Evolutionary conservation across 2,888 invertebrate species (phyloP).

Genomic region (Agrotis puta): DNA sequence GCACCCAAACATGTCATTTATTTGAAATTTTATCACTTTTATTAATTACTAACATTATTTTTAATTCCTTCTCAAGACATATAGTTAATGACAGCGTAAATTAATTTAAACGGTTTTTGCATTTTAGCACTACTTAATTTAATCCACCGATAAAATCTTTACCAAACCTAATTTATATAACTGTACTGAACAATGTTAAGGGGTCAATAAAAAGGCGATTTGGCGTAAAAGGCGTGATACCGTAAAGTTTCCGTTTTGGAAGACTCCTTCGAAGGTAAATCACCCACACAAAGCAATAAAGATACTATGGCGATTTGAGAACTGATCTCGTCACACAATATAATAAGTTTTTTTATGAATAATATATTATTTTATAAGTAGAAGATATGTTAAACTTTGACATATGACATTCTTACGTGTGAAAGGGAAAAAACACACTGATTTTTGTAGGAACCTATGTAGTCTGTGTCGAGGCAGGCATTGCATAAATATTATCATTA

Average conservation of each 20-base stretch:
- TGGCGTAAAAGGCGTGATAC: constrained; percentile 62
- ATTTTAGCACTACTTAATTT: constrained; percentile 26
- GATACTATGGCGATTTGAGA: constrained; percentile 28
- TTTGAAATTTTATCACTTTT: background rate
- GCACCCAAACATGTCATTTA: constrained; percentile 5
- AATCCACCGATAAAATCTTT: constrained; percentile 1
- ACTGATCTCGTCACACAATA: constrained; percentile 18
- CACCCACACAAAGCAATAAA: constrained; percentile 49
- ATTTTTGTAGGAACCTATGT: too few relatives aligned
- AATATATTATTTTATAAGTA: too few relatives aligned
- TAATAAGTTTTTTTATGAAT: background rate
- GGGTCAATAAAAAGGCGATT: constrained; percentile 52
- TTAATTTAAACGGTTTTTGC: background rate
- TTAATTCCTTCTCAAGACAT: background rate
- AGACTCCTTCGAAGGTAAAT: constrained; percentile 42
- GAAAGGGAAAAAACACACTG: too few relatives aligned
- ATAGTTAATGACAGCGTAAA: background rate
- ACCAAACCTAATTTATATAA: constrained; percentile 15
- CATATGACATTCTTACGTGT: too few relatives aligned
- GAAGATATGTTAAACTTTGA: too few relatives aligned
- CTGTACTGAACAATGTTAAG: constrained; percentile 16
- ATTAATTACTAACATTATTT: constrained; percentile 1
- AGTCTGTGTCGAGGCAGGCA: too few relatives aligned
- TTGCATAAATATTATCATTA: too few relatives aligned
- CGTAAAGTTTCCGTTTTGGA: constrained; percentile 66